Evolutionary conservation across 2,888 invertebrate species (phyloP), one percentile per base, ranked within the genome.

Genomic region (Apotomis capreana): DNA sequence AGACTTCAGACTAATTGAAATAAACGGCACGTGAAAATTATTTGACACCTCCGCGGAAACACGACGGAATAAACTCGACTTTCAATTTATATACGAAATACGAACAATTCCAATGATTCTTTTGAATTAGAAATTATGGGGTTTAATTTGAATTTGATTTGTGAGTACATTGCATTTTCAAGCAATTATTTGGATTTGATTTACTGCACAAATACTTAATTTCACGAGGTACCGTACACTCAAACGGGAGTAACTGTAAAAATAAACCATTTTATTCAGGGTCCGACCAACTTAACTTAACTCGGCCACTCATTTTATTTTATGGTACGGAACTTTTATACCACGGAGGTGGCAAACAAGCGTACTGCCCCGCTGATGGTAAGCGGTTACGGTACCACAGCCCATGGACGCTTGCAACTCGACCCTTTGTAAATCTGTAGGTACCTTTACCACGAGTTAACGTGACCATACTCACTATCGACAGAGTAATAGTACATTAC

Each of bases 1-100:
- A 77, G 78, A 80, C 79, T 86, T 79, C 82, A 78, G 78, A 80
- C 79, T 86, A 87, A 89, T 87, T 89, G 85, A 84, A 87, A 89
- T 87, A 82, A 86, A 88, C 75, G 82, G 85, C 83, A 77, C 62
- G 61, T 76, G 76, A 81, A 81, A 83, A 82, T 80, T 78, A 77
- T 80, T 78, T 76, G 74, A 76, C 74, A 67, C 44, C 70, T 68
- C 59, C 37, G 37, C 60, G 68, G 51, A 65, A 70, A 70, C 60
- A 52, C 61, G 46, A 10, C 51, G 37, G 61, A 61, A 54, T 65
- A 57, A 44, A 73, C 57, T 15, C n/a, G 40, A 59, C 36, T 12
- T 3, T 40, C 37, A 58, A 8, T 9, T 60, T 46, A 60, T 60
- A 37, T 49, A 61, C 37, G 36, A 37, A 55, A 55, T 37, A 70